Conservation (phyloP, 1,140 invertebrate species). For the Drosophila miranda region DNA sequence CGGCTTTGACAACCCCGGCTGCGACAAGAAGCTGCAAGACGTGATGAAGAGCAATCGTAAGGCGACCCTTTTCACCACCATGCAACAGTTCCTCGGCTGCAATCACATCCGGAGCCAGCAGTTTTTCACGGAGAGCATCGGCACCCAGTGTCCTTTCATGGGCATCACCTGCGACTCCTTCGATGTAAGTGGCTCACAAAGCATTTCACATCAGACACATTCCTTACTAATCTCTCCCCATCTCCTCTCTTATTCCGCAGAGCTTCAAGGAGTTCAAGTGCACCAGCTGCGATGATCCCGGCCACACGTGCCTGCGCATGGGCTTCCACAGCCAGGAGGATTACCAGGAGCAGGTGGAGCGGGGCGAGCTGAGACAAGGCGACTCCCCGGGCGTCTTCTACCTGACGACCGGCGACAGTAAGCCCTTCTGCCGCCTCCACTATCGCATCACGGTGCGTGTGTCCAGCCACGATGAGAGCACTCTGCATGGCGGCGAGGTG, state of each 20-base stretch:
- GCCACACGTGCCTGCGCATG: slow-evolving; percentile 87
- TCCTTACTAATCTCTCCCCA: neutral
- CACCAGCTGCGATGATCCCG: slow-evolving; percentile 86
- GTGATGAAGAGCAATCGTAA: slow-evolving; percentile 85
- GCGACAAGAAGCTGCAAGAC: slow-evolving; percentile 87
- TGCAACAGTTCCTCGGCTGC: slow-evolving; percentile 91
- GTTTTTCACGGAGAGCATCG: slow-evolving; percentile 93
- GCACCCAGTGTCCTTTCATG: slow-evolving; percentile 88
- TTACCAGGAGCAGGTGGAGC: slow-evolving; percentile 83
- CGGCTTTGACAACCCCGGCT: slow-evolving; percentile 92
- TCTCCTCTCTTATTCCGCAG: slow-evolving; percentile 65
- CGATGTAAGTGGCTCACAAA: slow-evolving; percentile 83
- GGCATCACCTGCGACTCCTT: slow-evolving; percentile 91
- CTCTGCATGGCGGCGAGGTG: slow-evolving; percentile 89
- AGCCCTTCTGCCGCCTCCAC: slow-evolving; percentile 90
- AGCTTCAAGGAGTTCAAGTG: slow-evolving; percentile 89
- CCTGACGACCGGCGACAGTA: slow-evolving; percentile 86
- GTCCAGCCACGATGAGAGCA: slow-evolving; percentile 88
- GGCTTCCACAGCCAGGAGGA: slow-evolving; percentile 85
- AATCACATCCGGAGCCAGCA: slow-evolving; percentile 93
- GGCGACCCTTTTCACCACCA: slow-evolving; percentile 85
- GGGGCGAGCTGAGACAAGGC: slow-evolving; percentile 83
- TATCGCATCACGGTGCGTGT: slow-evolving; percentile 89
- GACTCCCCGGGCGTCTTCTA: slow-evolving; percentile 84
- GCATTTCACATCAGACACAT: no score